Evolutionary conservation across 2,113 vertebrate genomes (phyloP), one percentile per base, ranked within the genome.

Genomic region (Ia io): DNA sequence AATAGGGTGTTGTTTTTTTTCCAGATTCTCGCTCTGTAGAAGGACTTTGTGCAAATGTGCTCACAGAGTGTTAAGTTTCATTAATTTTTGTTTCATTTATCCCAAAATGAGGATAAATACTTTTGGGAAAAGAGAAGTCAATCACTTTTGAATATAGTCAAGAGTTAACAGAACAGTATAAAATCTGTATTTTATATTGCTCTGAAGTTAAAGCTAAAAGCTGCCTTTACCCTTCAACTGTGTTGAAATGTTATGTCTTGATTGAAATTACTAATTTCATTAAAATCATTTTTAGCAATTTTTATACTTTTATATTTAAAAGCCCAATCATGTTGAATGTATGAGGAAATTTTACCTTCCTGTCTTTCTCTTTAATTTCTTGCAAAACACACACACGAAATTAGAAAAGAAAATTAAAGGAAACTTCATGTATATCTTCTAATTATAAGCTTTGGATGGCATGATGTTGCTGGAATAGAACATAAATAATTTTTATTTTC

Each of bases 101-200:
- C 11, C 18, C 4, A 73, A 87, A 87, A 59, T 69, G 9, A 91
- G 67, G 18, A 87, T 67, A 92, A 90, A 90, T 51, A 0, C 44
- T 83, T 22, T 3, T 88, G 73, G 30, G 40, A 16, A 67, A 91
- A 91, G 53, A 91, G n/a, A 65, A 6, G 59, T 32, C 35, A 90
- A 51, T 18, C 9, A 69, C 40, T 88, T 96, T 94, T 61, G 7
- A 70, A 92, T 88, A 78, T 56, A 91, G 80, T 78, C 22, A 78
- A 42, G 47, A 91, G 35, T 86, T 91, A 92, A 53, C 51, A 90
- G 32, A 90, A 76, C 20, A 69, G 51, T 88, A 84, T 76, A 67
- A 91, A 84, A 76, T 87, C 51, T 44, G 32, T 74, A 89, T 65
- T 92, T 96, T 63, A 56, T 44, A 74, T 32, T 67, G 53, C 20